phyloP scores from a whole-genome alignment of 1,140 invertebrate species.

The Meloidogyne chitwoodi region DNA sequence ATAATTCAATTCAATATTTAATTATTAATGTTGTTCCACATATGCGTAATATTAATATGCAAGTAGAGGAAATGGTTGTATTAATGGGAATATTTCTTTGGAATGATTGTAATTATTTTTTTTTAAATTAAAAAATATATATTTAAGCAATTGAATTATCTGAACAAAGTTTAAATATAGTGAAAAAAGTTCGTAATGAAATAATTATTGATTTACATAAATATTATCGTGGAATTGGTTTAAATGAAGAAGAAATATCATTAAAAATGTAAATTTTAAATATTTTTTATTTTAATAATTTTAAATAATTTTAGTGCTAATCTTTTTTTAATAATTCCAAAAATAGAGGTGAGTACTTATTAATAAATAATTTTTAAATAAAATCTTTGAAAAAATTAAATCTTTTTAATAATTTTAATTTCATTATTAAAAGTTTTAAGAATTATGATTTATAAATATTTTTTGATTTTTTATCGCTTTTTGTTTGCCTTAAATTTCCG shows the following conservation, averaged over 20 bases:
- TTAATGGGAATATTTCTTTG: slow-evolving; percentile 43
- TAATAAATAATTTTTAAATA: no score
- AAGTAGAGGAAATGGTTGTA: slow-evolving; percentile 39
- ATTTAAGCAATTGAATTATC: background rate
- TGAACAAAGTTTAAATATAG: background rate
- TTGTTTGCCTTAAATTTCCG: no score
- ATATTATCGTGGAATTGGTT: slow-evolving; percentile 18
- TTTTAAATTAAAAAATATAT: background rate
- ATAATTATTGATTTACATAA: slow-evolving; percentile 20
- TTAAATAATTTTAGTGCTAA: slow-evolving; percentile 22
- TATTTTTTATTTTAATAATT: background rate
- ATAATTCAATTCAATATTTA: slow-evolving; percentile 41
- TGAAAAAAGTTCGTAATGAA: slow-evolving; percentile 12
- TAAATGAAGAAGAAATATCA: slow-evolving; percentile 21
- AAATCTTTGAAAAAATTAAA: no score
- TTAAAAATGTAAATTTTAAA: slow-evolving; percentile 17
- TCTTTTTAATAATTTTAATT: no score
- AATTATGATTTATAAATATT: no score
- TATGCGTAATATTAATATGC: slow-evolving; percentile 40
- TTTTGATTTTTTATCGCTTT: no score
- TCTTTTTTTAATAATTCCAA: slow-evolving; percentile 41
- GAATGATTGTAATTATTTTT: slow-evolving; percentile 28
- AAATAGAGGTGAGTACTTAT: slow-evolving; percentile 40
- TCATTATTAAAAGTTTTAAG: no score
- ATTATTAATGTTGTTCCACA: slow-evolving; percentile 45